Conservation (phyloP, 1,140 invertebrate species). For the Pseudachorutes palmiensis region DNA sequence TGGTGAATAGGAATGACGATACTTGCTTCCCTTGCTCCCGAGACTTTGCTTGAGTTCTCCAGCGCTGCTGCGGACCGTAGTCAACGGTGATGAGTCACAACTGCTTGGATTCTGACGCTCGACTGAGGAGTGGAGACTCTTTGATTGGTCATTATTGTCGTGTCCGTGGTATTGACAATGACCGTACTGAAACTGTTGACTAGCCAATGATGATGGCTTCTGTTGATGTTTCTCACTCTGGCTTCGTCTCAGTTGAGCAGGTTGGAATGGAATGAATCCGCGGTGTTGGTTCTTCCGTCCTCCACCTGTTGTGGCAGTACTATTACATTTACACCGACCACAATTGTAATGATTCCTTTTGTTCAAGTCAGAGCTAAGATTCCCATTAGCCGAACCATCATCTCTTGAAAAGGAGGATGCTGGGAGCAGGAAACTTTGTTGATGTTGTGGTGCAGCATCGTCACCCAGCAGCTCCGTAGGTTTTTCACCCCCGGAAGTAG, state of each 20-base stretch:
- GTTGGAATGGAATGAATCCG: not conserved
- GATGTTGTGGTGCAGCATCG: not conserved
- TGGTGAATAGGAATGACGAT: constrained; percentile 12
- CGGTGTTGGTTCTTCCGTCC: not conserved
- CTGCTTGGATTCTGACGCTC: no score
- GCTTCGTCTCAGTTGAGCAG: constrained; percentile 34
- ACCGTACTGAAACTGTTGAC: no score
- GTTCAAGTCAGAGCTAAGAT: not conserved
- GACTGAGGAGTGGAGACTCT: no score
- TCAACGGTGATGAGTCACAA: no score
- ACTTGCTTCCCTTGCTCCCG: no score
- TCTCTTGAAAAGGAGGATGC: not conserved
- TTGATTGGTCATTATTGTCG: no score
- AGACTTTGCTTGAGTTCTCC: no score
- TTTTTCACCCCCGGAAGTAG: constrained; percentile 39
- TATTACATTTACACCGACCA: not conserved
- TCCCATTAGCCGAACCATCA: not conserved
- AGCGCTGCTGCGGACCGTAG: no score
- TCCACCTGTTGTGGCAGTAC: not conserved
- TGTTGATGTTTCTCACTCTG: constrained; percentile 22
- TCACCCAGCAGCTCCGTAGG: constrained; percentile 17
- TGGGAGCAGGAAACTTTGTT: not conserved
- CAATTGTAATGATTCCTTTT: not conserved
- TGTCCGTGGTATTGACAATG: no score
- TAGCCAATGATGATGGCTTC: no score